Conservation (phyloP, 2,888 invertebrate species). For the Apantesis nais region DNA sequence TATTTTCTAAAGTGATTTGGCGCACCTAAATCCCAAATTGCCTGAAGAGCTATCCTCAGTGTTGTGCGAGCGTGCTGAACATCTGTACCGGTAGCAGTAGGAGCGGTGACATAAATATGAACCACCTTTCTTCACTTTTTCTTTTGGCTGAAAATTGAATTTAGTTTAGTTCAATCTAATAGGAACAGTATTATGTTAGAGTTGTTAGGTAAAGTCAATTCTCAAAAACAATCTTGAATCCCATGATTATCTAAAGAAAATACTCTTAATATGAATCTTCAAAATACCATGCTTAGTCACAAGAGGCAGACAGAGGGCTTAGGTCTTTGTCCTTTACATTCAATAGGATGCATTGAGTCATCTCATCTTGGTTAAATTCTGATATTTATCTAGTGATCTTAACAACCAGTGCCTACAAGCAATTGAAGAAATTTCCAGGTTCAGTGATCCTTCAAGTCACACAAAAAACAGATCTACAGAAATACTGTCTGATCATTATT, state of each 20-base stretch:
- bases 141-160: conserved; percentile 77
- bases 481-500: not conserved
- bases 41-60: conserved; percentile 97
- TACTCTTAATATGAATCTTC: too few species aligned
- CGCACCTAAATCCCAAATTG: conserved; percentile 98
- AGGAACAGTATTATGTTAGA: not conserved
- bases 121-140: conserved; percentile 98
- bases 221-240: not conserved
- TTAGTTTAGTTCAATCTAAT: not conserved
- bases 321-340: too few species aligned
- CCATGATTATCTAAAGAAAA: not conserved
- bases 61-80: conserved; percentile 97
- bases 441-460: not conserved
- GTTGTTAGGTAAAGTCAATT: not conserved
- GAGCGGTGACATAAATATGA: conserved; percentile 96
- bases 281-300: too few species aligned
- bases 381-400: too few species aligned
- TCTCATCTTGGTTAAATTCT: too few species aligned
- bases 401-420: not conserved
- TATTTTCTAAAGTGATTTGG: conserved; percentile 68
- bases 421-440: not conserved
- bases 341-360: too few species aligned
- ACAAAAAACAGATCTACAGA: not conserved
- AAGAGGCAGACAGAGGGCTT: too few species aligned
- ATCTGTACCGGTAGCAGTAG: conserved; percentile 97